Conservation (phyloP, 2,888 invertebrate genomes). For the Anorthoa munda region DNA sequence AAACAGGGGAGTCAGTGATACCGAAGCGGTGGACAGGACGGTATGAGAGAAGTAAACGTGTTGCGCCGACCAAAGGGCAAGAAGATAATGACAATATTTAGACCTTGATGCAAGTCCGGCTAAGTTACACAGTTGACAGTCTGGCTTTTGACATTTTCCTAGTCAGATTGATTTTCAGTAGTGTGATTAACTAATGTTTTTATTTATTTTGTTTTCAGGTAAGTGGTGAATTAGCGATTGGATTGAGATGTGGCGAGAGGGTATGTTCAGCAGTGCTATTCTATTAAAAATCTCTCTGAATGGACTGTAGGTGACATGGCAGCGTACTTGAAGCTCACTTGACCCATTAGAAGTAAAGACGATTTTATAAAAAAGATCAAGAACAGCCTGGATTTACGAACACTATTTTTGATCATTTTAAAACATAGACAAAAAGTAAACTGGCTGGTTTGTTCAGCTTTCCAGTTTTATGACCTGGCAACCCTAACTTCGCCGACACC, state of each 20-base stretch:
- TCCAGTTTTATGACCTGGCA: not conserved
- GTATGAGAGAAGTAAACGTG: too few relatives aligned
- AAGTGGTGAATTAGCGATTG: slow-evolving; percentile 72
- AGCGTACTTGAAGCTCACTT: too few relatives aligned
- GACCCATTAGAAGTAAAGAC: too few relatives aligned
- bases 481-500: slow-evolving; percentile 46
- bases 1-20: too few relatives aligned
- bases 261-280: slow-evolving; percentile 5
- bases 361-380: too few relatives aligned
- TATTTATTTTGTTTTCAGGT: slow-evolving; percentile 76
- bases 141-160: not conserved
- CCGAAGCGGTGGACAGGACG: too few relatives aligned
- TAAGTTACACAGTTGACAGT: not conserved
- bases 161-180: not conserved
- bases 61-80: too few relatives aligned
- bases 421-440: too few relatives aligned
- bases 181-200: not conserved
- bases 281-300: too few relatives aligned
- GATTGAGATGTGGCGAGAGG: slow-evolving; percentile 41
- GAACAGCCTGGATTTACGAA: too few relatives aligned
- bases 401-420: too few relatives aligned
- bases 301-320: too few relatives aligned
- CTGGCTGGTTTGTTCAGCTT: not conserved
- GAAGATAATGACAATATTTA: not conserved
- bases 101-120: not conserved